phyloP scores from a whole-genome alignment of 2,888 invertebrate genomes.

The Trichogramma evanescens region DNA sequence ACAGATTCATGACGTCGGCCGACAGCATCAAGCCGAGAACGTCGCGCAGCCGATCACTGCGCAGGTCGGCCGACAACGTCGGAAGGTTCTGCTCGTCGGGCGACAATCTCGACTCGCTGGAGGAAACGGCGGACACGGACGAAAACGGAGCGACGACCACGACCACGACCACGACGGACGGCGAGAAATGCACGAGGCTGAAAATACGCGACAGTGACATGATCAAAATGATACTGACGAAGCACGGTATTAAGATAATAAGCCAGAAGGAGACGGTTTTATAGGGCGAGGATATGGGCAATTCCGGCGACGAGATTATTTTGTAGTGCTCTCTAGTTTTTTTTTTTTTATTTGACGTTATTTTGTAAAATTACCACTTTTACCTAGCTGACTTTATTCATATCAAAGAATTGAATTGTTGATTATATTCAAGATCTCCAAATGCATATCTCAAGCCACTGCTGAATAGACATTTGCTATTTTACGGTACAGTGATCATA shows the following conservation, averaged over 20 bases:
- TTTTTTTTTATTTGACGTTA: neutral
- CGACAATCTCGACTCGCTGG: conserved; percentile 36
- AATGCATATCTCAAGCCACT: too few relatives aligned
- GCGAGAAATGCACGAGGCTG: conserved; percentile 18
- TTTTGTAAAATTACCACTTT: conserved; percentile 8
- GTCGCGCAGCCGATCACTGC: conserved; percentile 32
- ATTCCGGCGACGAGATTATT: conserved; percentile 11
- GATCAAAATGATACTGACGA: conserved; percentile 67
- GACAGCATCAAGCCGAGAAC: conserved; percentile 36
- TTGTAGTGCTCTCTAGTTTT: conserved; percentile 3
- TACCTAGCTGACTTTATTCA: too few relatives aligned
- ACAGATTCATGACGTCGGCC: conserved; percentile 37
- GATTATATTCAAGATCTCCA: too few relatives aligned
- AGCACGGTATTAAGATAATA: conserved; percentile 72
- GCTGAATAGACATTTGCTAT: too few relatives aligned
- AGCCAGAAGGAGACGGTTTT: conserved; percentile 68
- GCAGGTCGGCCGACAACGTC: conserved; percentile 40
- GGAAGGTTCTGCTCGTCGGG: conserved; percentile 32
- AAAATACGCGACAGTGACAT: conserved; percentile 48
- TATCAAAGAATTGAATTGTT: too few relatives aligned
- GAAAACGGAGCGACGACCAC: conserved; percentile 17
- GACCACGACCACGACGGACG: conserved; percentile 1
- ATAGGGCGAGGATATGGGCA: conserved; percentile 30
- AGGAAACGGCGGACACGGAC: conserved; percentile 29
- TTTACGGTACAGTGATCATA: too few relatives aligned